Base-by-base conservation (phyloP, 1,140 invertebrate genomes). In the Drosophila oshimai region DNA sequence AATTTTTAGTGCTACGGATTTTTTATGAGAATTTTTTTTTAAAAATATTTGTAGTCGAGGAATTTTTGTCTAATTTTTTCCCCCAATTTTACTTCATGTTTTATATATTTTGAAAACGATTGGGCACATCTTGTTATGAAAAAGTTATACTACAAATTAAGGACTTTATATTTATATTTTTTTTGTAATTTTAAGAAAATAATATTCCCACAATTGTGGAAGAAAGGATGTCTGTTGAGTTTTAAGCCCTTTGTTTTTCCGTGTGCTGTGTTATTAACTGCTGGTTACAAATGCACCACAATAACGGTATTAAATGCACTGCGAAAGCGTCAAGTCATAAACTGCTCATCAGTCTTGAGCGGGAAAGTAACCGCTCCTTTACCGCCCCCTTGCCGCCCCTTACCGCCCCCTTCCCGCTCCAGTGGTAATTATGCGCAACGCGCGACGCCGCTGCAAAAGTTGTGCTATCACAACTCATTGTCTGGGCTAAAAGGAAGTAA, bases 381-480 rank as follows among this genome's bases (percentile, higher is more conserved):
- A n/a, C n/a, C n/a, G n/a, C 9, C n/a, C 9, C 20, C 7, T 2
- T 1, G 6, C 12, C 42, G 2, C 4, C 6, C 7, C 15, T 10
- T 12, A 0, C 28, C 28, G 12, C 4, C 13, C 22, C 28, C 2
- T 18, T 24, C 6, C 55, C 31, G 54, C 34, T 36, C 45, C 13
- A 61, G 28, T 55, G 74, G 75, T 86, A 86, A 86, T 86, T 86
- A 86, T 86, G 81, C 80, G 80, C 74, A 58, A 67, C 26, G 65
- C 58, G 80, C 79, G 69, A 72, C 26, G 65, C 65, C 69, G 60
- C 61, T 69, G 76, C 55, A 76, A 84, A 80, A 86, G 78, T 62
- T 86, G 62, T 75, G 84, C 74, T 78, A 83, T 84, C 79, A 72
- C 81, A 86, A 80, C 81, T 86, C 81, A 87, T 81, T 86, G 80